phyloP scores from a whole-genome alignment of 2,797 vertebrate species.

The Nasua narica region DNA sequence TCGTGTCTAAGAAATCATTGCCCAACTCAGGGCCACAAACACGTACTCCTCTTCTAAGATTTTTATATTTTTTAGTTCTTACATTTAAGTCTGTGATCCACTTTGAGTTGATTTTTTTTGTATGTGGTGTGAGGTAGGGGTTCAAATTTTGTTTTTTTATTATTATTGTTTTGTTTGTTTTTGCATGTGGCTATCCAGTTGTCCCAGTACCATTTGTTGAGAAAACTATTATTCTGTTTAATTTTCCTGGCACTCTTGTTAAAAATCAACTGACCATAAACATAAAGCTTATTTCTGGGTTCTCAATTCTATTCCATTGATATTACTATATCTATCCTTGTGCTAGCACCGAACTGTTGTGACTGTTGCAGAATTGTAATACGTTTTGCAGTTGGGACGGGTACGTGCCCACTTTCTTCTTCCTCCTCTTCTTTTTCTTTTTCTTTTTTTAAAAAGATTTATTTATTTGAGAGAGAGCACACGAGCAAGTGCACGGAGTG shows the following conservation, averaged over 20 bases:
- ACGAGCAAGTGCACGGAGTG: not conserved
- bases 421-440: not conserved
- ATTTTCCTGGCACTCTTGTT: slow-evolving; percentile 2
- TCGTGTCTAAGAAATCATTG: not conserved
- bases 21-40: not conserved
- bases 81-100: not conserved
- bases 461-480: not conserved
- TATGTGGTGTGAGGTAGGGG: not conserved
- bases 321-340: not conserved
- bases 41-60: not conserved
- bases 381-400: slow-evolving; percentile 7
- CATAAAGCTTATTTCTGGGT: not conserved
- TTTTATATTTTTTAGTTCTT: slow-evolving; percentile 8
- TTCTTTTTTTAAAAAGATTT: not conserved
- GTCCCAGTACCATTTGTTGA: not conserved
- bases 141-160: slow-evolving; percentile 11
- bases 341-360: not conserved
- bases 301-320: not conserved
- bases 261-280: not conserved
- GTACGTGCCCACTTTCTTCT: not conserved
- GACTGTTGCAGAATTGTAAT: not conserved
- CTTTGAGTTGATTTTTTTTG: slow-evolving; percentile 37
- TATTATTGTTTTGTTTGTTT: not conserved
- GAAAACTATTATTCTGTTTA: not conserved
- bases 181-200: not conserved